Evolutionary conservation across 92 coral and sea anemone genomes (phyloP), one percentile per base, ranked within the genome.

Genomic region (Palythoa heliodiscus): DNA sequence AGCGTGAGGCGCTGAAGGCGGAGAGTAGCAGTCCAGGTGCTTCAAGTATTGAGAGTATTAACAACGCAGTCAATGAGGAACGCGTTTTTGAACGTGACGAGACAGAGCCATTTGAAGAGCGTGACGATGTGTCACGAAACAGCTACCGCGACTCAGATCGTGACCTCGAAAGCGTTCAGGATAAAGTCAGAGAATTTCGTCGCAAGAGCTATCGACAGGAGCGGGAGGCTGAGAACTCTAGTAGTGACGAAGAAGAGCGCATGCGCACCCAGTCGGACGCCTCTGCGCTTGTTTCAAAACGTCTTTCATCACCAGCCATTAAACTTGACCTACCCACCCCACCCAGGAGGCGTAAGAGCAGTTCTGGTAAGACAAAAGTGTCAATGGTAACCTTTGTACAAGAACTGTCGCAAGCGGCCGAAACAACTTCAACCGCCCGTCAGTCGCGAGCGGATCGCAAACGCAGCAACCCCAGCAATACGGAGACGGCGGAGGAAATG

Each of bases 1-100:
- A 92, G 60, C 89, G 94, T 74, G 93, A 86, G 68, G 77, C 87
- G 60, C 97, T 90, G 38, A 84, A 89, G 52, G 86, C 74, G 17
- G 92, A 87, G 20, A 91, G 93, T 14, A 82, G 89, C 19, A 94
- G 98, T 38, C 98, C 95, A 8, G 88, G 87, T 9, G 99, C 92
- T 13, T 97, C 99, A 7, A 97, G 99, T 76, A 90, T 88, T 52
- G 99, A 97, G 86, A 95, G 94, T 60, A 37, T 90, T 60, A 89
- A 85, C 68, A 92, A 83, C 73, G 93, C 95, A 16, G 91, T 91
- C 17, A 88, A 88, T 71, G 92, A 87, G 23, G 98, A 96, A 61
- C 90, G 80, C 64, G 63, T 75, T 12, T 75, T 52, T 75, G 80
- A 75, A n/a, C 84, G 74, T 66, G 84, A 80, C 60, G 84, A 80